phyloP scores from a whole-genome alignment of 1,140 invertebrate genomes.

The Chironomus striatipennis region DNA sequence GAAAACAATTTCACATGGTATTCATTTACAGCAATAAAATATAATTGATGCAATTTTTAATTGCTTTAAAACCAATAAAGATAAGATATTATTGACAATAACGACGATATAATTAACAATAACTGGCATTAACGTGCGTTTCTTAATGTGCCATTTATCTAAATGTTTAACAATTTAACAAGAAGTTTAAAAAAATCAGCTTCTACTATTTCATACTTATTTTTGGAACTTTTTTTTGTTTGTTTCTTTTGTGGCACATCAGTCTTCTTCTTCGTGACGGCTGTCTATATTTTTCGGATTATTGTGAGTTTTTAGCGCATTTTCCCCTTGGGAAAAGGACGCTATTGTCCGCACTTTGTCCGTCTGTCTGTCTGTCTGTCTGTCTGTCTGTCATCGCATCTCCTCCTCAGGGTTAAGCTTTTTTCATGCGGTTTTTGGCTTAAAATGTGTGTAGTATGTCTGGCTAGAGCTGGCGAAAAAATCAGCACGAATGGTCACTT shows the following conservation, averaged over 20 bases:
- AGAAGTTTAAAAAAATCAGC: neutral
- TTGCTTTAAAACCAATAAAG: neutral
- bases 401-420: too few species aligned
- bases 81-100: neutral
- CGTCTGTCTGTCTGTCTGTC: too few species aligned
- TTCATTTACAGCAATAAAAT: neutral
- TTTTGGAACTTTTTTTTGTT: too few species aligned
- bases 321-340: too few species aligned
- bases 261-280: neutral
- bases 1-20: neutral
- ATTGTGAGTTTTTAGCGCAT: neutral
- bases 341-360: too few species aligned
- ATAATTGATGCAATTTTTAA: neutral
- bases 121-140: neutral
- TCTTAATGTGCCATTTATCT: neutral
- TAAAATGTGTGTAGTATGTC: too few species aligned
- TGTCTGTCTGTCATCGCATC: too few species aligned
- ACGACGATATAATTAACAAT: neutral
- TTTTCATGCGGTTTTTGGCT: too few species aligned
- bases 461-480: too few species aligned
- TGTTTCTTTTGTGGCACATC: too few species aligned
- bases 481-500: too few species aligned
- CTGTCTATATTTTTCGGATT: neutral
- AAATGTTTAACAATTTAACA: neutral
- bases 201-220: neutral